Evolutionary conservation across 2,113 vertebrate genomes (phyloP), one percentile per base, ranked within the genome.

Genomic region (Platichthys stellatus): DNA sequence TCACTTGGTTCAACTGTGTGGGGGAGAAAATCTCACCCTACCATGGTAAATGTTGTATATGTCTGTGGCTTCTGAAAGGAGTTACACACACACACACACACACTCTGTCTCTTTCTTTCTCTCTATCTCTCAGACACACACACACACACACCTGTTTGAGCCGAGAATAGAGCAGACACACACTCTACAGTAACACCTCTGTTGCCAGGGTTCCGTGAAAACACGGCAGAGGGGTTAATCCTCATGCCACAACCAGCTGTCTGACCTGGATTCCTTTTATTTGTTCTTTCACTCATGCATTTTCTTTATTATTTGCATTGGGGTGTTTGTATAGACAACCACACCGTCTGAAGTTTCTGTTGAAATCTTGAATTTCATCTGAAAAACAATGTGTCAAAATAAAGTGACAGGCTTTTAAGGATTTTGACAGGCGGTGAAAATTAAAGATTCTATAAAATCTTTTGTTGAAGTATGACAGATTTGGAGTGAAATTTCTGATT

Each of bases 151-250:
- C 70, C 49, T 75, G 66, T 58, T 23, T 72, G 4, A 65, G 57
- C 70, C 81, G 59, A 73, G 79, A 84, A 81, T 72, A 82, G 68
- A 47, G 21, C 24, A 23, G 1, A 71, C 53, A 60, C 65, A 54
- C 56, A 23, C 59, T 40, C 23, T 17, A 26, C 61, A 75, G 15
- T 2, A 61, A 51, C 31, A 38, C 63, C 72, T 35, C 20, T 38
- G n/a, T 66, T 71, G 4, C 73, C 78, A 72, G 78, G 69, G 82
- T 57, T 5, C 12, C 18, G 4, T 51, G 21, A 60, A 77, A 78
- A 77, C 69, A 64, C 49, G 69, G 56, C 24, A 17, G 43, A 66
- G 13, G 21, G 57, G 68, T 80, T 76, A 61, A 76, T 38, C 67
- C 53, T 2, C 13, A 1, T 2, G 23, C 14, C 57, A 60, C 8